Evolutionary conservation across 1,140 invertebrate genomes (phyloP), one percentile per base, ranked within the genome.

Genomic region (Cataglyphis hispanica): DNA sequence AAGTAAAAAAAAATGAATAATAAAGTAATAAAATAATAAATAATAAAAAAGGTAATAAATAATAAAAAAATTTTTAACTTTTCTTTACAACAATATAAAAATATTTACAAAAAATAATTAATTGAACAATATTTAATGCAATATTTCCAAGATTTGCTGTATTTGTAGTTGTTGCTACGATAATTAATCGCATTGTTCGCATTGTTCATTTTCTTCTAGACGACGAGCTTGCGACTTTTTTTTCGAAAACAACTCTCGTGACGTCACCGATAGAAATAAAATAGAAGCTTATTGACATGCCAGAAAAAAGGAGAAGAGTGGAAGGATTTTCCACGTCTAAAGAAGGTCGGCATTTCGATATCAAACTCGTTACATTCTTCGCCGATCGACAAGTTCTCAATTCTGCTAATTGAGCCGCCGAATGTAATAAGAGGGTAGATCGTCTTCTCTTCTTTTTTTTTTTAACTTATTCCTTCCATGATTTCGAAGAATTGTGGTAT

Each of bases 371-470:
- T 81, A 81, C 77, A 81, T 70, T 81, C 66, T 80, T 27, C 25
- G 34, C 61, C 50, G 37, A 72, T 81, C 84, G 75, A 78, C 53
- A 77, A 72, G 34, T 85, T 85, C 63, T 87, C 64, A 66, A 80
- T 89, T 88, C 66, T 53, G 27, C 67, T 88, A 88, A 89, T 89
- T 85, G 86, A 89, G 58, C 74, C 50, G 60, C 50, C 74, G 66
- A 74, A 66, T 64, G 53, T 74, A 88, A 85, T 66, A 85, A 77
- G 11, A 80, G 22, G 11, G 25, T 43, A 43, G 78, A 43, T 8
- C 40, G 22, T 31, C 11, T 40, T 37, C 10, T 50, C 31, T 16
- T 40, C 2, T 31, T 85, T 40, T 76, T 46, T 40, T 34, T 72
- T 22, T 16, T 10, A 63, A 37, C 37, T 61, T 11, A 8, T 31